Evolutionary conservation across 2,797 vertebrate genomes (phyloP).

Genomic region (Etheostoma nigrum): DNA sequence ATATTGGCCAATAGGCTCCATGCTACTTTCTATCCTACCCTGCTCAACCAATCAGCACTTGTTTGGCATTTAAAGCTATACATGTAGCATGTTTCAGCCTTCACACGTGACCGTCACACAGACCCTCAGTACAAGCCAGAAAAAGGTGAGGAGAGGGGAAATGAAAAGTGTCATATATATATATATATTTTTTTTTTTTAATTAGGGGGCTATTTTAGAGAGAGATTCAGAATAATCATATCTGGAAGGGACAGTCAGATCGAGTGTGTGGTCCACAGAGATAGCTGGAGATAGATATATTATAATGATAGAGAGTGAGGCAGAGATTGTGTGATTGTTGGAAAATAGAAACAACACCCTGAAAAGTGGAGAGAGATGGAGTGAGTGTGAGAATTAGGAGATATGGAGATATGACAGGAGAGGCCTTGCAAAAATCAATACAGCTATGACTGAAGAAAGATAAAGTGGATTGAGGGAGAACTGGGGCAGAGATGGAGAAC

Average conservation of each 20-base stretch:
- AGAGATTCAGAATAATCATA: conserved; percentile 62
- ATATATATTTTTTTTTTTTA: not conserved
- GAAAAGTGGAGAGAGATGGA: conserved; percentile 56
- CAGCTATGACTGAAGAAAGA: conserved; percentile 60
- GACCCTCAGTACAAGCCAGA: not conserved
- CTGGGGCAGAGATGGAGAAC: conserved; percentile 37
- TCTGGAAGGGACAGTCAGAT: conserved; percentile 39
- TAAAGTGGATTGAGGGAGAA: conserved; percentile 59
- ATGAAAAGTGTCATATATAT: conserved; percentile 43
- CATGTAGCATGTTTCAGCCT: not conserved
- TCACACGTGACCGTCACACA: not conserved
- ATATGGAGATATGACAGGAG: conserved; percentile 76
- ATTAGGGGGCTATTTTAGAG: conserved; percentile 22
- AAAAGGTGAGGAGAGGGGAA: conserved; percentile 37
- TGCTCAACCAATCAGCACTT: not conserved
- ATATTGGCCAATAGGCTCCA: not conserved
- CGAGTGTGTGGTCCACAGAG: conserved; percentile 34
- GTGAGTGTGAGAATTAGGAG: conserved; percentile 69
- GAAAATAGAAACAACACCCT: conserved; percentile 51
- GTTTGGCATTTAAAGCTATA: not conserved
- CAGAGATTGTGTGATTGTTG: conserved; percentile 25
- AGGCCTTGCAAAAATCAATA: conserved; percentile 70
- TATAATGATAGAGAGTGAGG: conserved; percentile 37
- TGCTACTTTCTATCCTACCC: not conserved
- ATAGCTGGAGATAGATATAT: conserved; percentile 33